Evolutionary conservation across 2,113 vertebrate genomes (phyloP).

Genomic region (Caretta caretta): DNA sequence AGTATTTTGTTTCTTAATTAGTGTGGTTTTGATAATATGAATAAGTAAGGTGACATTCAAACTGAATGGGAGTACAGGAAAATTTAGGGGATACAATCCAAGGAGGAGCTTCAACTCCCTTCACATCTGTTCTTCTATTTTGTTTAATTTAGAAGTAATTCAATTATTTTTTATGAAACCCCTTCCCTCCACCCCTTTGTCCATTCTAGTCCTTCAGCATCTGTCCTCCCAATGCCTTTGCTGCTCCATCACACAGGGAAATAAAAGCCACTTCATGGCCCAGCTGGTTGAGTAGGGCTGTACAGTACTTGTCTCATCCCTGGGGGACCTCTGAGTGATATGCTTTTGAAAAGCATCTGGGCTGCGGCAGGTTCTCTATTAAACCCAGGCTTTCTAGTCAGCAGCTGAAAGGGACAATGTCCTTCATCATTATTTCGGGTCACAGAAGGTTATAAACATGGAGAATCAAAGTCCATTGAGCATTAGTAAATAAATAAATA

Average conservation of each 20-base stretch:
- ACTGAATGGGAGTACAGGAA: slow-evolving; percentile 51
- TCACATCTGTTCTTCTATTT: slow-evolving; percentile 76
- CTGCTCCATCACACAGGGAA: background rate
- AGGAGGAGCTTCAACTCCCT: slow-evolving; percentile 76
- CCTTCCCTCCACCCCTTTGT: slow-evolving; percentile 40
- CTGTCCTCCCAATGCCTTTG: slow-evolving; percentile 49
- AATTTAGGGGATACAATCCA: slow-evolving; percentile 69
- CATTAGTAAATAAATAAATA: background rate
- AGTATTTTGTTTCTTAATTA: slow-evolving; percentile 77
- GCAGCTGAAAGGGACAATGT: background rate
- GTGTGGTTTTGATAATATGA: slow-evolving; percentile 71
- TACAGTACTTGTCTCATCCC: background rate
- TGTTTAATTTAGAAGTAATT: slow-evolving; percentile 79
- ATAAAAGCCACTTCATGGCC: slow-evolving; percentile 51
- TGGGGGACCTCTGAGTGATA: background rate
- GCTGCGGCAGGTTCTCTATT: slow-evolving; percentile 4
- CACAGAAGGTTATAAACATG: background rate
- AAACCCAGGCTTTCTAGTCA: slow-evolving; percentile 20
- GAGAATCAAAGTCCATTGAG: slow-evolving; percentile 46
- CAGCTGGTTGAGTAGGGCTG: slow-evolving; percentile 56
- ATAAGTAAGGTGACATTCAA: slow-evolving; percentile 66
- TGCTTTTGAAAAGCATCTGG: slow-evolving; percentile 49
- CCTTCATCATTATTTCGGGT: slow-evolving; percentile 35
- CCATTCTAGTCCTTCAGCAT: slow-evolving; percentile 32
- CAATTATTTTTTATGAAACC: slow-evolving; percentile 75